These are phyloP conservation scores for Emmelina monodactyla DNA, from an alignment of 2,888 invertebrate genomes.

Conservation along the genomic window DNA sequence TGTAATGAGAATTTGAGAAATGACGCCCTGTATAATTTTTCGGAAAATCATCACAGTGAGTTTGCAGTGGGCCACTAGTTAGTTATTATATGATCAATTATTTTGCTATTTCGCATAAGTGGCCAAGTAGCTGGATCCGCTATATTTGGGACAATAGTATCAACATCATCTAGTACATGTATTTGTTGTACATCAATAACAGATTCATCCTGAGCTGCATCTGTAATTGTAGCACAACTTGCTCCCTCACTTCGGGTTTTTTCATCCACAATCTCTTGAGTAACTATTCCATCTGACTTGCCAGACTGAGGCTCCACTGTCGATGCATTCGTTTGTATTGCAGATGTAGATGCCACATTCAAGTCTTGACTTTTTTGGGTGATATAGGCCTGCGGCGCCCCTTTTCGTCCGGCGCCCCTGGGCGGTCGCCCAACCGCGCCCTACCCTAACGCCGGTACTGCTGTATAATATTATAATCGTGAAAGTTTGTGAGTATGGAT, in stretches of 20 bases:
- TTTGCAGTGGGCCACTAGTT: too few relatives aligned
- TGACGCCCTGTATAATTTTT: slow-evolving; percentile 13
- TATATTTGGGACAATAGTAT: too few relatives aligned
- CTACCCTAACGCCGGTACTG: too few relatives aligned
- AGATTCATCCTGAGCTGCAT: slow-evolving; percentile 11
- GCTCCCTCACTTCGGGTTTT: slow-evolving; percentile 11
- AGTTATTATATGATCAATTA: too few relatives aligned
- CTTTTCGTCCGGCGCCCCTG: too few relatives aligned
- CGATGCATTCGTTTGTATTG: slow-evolving; percentile 14
- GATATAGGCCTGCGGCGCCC: too few relatives aligned
- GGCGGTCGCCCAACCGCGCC: too few relatives aligned
- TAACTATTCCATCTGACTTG: slow-evolving; percentile 9
- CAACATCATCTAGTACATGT: slow-evolving; percentile 12
- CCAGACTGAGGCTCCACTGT: slow-evolving; percentile 12
- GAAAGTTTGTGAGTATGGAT: too few relatives aligned
- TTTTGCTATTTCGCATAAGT: too few relatives aligned
- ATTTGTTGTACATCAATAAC: slow-evolving; percentile 13
- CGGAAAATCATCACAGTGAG: slow-evolving; percentile 12
- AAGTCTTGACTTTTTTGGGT: slow-evolving; percentile 15
- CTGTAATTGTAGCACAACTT: slow-evolving; percentile 11
- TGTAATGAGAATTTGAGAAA: slow-evolving; percentile 14
- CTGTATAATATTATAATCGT: too few relatives aligned
- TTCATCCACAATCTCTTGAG: slow-evolving; percentile 14
- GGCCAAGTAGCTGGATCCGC: too few relatives aligned
- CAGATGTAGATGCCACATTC: slow-evolving; percentile 16